A percentile compares a stretch with the other conserved stretches of the same genome.
Conservation (phyloP, 1,140 invertebrate genomes). For the Drosophila busckii region DNA sequence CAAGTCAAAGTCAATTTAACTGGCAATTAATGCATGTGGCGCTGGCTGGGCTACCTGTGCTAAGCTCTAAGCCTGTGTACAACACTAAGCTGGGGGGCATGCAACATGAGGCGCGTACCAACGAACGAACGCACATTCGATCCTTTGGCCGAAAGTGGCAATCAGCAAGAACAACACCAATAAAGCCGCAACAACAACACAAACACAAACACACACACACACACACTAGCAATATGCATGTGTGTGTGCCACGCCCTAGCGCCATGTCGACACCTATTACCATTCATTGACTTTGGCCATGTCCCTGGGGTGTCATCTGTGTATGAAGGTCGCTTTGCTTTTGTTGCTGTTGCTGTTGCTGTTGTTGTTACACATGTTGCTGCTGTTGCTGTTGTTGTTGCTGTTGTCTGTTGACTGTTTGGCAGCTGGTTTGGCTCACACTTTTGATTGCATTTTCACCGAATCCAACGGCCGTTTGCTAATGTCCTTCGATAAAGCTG, state of each 20-base stretch:
- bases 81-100: background rate
- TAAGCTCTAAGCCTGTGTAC: constrained; percentile 2
- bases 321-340: constrained; percentile 70
- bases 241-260: constrained; percentile 38
- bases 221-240: constrained; percentile 8
- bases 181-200: constrained; percentile 51
- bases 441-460: constrained; percentile 75
- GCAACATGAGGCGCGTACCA: background rate
- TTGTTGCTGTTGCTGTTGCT: constrained; percentile 6
- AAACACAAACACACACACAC: background rate
- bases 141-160: constrained; percentile 70
- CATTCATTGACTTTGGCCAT: constrained; percentile 75
- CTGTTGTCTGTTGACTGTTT: constrained; percentile 25
- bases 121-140: constrained; percentile 58
- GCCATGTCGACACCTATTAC: constrained; percentile 75
- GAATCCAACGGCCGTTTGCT: constrained; percentile 69
- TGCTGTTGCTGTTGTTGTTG: constrained; percentile 12
- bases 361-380: background rate
- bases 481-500: constrained; percentile 76
- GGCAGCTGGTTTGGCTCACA: constrained; percentile 34
- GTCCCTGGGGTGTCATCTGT: constrained; percentile 78
- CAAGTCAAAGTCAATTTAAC: constrained; percentile 70
- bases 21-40: constrained; percentile 70
- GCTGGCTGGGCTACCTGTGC: constrained; percentile 4
- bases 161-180: constrained; percentile 73